A percentile compares a stretch with the other conserved stretches of the same genome.
phyloP scores from a whole-genome alignment of 2,797 vertebrate genomes.

The Gadopsis bispinosus region DNA sequence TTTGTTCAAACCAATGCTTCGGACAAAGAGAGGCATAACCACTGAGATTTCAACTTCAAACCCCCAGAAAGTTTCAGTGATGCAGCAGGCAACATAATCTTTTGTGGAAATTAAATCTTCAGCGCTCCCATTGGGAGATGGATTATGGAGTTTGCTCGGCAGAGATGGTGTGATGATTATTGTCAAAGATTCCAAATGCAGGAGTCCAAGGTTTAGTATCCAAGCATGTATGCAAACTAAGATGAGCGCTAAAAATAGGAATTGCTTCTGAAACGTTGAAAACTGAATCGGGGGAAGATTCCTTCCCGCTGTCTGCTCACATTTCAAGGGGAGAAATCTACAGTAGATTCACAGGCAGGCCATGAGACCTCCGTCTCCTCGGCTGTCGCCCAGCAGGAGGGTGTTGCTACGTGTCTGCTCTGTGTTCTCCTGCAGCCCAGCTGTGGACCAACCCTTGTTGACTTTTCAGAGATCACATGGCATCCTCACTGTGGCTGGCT shows the following conservation, averaged over 20 bases:
- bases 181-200: constrained; percentile 26
- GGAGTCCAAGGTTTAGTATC: constrained; percentile 7
- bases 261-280: constrained; percentile 24
- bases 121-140: constrained; percentile 49
- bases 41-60: constrained; percentile 75
- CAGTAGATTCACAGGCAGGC: constrained; percentile 51
- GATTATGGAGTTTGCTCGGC: constrained; percentile 38
- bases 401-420: constrained; percentile 80
- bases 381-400: constrained; percentile 80
- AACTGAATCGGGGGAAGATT: constrained; percentile 18
- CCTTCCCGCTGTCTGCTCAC: constrained; percentile 37
- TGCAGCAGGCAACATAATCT: constrained; percentile 78
- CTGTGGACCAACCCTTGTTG: constrained; percentile 85
- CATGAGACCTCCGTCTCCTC: constrained; percentile 55
- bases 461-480: constrained; percentile 87
- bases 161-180: constrained; percentile 26
- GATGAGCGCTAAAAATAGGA: constrained; percentile 30
- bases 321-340: constrained; percentile 43
- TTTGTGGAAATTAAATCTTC: constrained; percentile 74
- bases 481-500: constrained; percentile 75
- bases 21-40: constrained; percentile 75
- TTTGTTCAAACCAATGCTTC: constrained; percentile 76
- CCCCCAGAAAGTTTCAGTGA: constrained; percentile 73
- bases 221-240: constrained; percentile 25
- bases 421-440: constrained; percentile 79